phyloP scores from a whole-genome alignment of 1,140 invertebrate species.

The Pseudomyrmex concolor region DNA sequence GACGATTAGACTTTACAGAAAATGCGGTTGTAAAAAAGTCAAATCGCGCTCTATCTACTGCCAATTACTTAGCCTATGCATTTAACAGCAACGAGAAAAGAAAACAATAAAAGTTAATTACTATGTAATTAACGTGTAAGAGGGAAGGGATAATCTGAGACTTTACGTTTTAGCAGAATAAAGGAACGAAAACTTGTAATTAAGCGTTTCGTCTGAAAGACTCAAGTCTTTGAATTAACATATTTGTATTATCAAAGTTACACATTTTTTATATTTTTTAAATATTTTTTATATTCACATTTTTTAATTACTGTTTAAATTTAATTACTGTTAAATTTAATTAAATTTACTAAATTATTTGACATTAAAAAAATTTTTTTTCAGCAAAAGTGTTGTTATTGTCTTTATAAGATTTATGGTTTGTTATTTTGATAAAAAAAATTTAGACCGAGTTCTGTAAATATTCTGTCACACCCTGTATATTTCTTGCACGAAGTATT shows the following conservation, averaged over 20 bases:
- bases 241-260: background rate
- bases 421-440: background rate
- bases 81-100: constrained; percentile 32
- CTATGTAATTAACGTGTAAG: constrained; percentile 69
- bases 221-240: constrained; percentile 49
- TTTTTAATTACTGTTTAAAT: too few species aligned
- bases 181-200: constrained; percentile 61
- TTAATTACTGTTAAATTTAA: too few species aligned
- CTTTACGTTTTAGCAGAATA: constrained; percentile 63
- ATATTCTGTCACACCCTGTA: constrained; percentile 37
- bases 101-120: constrained; percentile 69
- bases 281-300: too few species aligned
- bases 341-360: too few species aligned
- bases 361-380: background rate
- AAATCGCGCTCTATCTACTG: constrained; percentile 66
- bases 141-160: constrained; percentile 54
- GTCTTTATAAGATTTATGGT: too few species aligned
- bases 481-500: constrained; percentile 26
- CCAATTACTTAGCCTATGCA: constrained; percentile 58
- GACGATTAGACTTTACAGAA: constrained; percentile 57
- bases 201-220: constrained; percentile 54
- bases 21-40: constrained; percentile 63
- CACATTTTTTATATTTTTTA: too few species aligned
- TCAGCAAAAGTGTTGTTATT: background rate
- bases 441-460: background rate